Base-by-base conservation (phyloP, 2,797 vertebrate species). In the Eulemur mongoz region DNA sequence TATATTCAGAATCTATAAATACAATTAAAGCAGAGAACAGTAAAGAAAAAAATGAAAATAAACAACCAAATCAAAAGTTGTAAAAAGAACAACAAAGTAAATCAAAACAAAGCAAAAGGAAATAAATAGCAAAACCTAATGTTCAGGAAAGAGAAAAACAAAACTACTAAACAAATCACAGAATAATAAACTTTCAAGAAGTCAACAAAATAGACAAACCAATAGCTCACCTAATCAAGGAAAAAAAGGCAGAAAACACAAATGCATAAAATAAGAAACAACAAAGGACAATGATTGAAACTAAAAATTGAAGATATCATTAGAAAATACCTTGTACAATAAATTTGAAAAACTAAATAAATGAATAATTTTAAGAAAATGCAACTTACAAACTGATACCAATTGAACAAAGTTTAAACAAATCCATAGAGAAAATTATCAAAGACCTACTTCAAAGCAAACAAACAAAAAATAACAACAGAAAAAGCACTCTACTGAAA, bases 341-440 rank as follows among this genome's bases (percentile, higher is more conserved):
- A 70, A 50, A 82, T 25, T 59, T 96, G 63, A 76, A 97, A 90
- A 70, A 10, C 15, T 70, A 72, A 93, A 40, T 92, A 83, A 72
- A 93, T 72, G 9, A 13, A 75, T 38, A 87, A 67, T 59, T 76
- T 91, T 69, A 54, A 91, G 32, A 96, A 93, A 70, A 65, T 83
- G 57, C 11, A 82, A 48, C 40, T 93, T 65, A 87, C 35, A 94
- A 89, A 84, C 22, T 32, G 57, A 92, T 67, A 40, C 50, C n/a
- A 76, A 9, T 50, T 43, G 91, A 50, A 79, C 45, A 80, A 94
- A 61, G 27, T 50, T 78, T 48, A 32, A 75, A 90, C 17, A 54
- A 23, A 73, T 11, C 27, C 54, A 61, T 95, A 70, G 30, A 52
- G 12, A 65, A 89, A 87, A 54, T 27, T 63, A 94, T 88, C 38